These are phyloP conservation scores for Endotricha flammealis DNA, from an alignment of 2,888 invertebrate species.

Conservation along the genomic window DNA sequence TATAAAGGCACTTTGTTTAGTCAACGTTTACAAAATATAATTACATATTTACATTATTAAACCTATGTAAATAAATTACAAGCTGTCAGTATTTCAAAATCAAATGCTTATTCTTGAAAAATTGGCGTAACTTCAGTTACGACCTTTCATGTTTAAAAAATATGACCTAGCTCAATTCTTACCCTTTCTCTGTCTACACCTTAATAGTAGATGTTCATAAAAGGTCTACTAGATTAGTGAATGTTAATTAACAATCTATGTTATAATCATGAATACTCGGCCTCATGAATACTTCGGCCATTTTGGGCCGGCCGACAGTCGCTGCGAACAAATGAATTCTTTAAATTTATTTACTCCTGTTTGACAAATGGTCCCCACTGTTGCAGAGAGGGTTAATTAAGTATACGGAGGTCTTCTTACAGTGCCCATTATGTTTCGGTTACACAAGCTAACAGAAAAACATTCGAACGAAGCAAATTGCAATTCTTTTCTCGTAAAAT, in stretches of 20 bases:
- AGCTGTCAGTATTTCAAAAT: too few species aligned
- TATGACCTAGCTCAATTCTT: too few species aligned
- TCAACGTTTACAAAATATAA: too few species aligned
- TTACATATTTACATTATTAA: too few species aligned
- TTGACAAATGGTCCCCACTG: constrained; percentile 26
- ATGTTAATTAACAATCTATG: constrained; percentile 13
- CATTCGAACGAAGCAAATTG: not conserved
- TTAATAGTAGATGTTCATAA: constrained; percentile 5
- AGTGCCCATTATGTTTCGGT: constrained; percentile 4
- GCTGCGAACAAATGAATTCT: constrained; percentile 5
- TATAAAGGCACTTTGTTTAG: too few species aligned
- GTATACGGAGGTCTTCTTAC: constrained; percentile 9
- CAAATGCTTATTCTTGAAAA: too few species aligned
- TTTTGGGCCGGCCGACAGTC: not conserved
- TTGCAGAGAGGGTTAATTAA: constrained; percentile 16
- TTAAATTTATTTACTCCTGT: constrained; percentile 18
- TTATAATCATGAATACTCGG: constrained; percentile 5
- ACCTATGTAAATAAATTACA: too few species aligned
- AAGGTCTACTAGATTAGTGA: constrained; percentile 12
- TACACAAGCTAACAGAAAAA: constrained; percentile 1
- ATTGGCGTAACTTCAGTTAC: too few species aligned
- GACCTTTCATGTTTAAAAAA: too few species aligned
- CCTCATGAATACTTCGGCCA: not conserved
- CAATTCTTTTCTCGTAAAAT: not conserved
- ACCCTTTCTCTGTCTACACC: too few species aligned